Conservation (phyloP, 2,113 vertebrate species). For the Mesembrinibis cayennensis region DNA sequence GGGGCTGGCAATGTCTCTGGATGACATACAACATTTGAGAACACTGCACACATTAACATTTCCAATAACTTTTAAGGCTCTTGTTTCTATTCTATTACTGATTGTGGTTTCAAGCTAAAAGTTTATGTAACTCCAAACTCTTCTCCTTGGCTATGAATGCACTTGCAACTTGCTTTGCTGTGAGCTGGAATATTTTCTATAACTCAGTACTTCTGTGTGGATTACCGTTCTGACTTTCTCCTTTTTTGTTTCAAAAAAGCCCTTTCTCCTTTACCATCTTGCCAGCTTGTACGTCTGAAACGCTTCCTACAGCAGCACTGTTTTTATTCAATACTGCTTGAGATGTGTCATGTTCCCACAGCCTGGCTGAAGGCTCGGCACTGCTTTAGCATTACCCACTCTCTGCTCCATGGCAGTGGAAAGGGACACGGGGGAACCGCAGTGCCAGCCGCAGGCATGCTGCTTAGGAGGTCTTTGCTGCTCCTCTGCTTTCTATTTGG, state of each 20-base stretch:
- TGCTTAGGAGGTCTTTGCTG: not conserved
- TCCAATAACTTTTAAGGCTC: not conserved
- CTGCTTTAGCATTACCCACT: not conserved
- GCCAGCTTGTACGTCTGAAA: not conserved
- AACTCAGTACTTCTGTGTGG: not conserved
- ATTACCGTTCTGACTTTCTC: not conserved
- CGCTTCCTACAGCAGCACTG: not conserved
- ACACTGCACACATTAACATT: not conserved
- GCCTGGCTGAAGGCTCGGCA: not conserved
- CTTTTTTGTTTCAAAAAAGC: not conserved
- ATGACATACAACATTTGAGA: not conserved
- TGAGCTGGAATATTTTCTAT: not conserved
- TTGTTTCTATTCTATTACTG: not conserved
- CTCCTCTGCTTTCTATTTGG: not conserved
- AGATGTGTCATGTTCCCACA: not conserved
- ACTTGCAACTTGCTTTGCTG: not conserved
- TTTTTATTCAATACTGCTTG: not conserved
- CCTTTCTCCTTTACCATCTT: not conserved
- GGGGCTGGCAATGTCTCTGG: not conserved
- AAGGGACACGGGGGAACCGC: not conserved
- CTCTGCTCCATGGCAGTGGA: not conserved
- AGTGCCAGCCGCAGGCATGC: not conserved
- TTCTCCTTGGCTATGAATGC: not conserved
- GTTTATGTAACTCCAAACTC: not conserved
- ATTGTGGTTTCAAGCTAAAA: not conserved